phyloP scores from a whole-genome alignment of 2,113 vertebrate species.

The Brachyistius frenatus region DNA sequence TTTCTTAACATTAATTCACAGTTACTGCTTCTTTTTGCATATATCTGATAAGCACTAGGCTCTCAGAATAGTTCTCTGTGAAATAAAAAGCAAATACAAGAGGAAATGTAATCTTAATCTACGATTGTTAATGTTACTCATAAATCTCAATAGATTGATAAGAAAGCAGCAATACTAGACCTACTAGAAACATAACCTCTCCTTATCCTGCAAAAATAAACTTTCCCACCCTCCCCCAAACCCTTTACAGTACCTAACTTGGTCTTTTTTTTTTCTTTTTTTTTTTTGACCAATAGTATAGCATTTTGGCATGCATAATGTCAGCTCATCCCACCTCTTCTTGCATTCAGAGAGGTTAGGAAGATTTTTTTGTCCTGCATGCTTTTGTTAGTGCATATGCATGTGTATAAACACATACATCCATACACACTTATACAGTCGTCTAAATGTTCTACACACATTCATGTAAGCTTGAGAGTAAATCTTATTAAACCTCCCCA shows the following conservation, averaged over 20 bases:
- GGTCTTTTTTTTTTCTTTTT: slow-evolving; percentile 48
- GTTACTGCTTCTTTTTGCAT: slow-evolving; percentile 87
- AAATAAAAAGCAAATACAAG: slow-evolving; percentile 77
- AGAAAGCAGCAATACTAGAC: slow-evolving; percentile 79
- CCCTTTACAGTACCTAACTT: slow-evolving; percentile 80
- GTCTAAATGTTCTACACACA: slow-evolving; percentile 75
- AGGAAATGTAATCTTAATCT: slow-evolving; percentile 71
- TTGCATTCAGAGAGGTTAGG: slow-evolving; percentile 67
- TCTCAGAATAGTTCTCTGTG: slow-evolving; percentile 84
- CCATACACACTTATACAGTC: slow-evolving; percentile 66
- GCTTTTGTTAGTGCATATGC: slow-evolving; percentile 81
- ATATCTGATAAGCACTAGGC: slow-evolving; percentile 84
- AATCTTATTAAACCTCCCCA: slow-evolving; percentile 74
- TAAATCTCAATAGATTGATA: slow-evolving; percentile 72
- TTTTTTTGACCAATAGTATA: slow-evolving; percentile 76
- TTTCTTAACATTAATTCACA: slow-evolving; percentile 81
- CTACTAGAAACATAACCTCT: slow-evolving; percentile 68
- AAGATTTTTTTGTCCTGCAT: slow-evolving; percentile 76
- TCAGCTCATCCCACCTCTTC: slow-evolving; percentile 66
- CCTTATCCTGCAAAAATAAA: slow-evolving; percentile 80
- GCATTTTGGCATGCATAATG: slow-evolving; percentile 84
- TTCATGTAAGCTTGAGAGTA: slow-evolving; percentile 74
- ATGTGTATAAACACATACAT: slow-evolving; percentile 78
- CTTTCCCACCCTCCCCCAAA: slow-evolving; percentile 69
- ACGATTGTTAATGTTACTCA: slow-evolving; percentile 67